Base-by-base conservation (phyloP, 2,888 invertebrate genomes). In the Cerastis rubricosa region DNA sequence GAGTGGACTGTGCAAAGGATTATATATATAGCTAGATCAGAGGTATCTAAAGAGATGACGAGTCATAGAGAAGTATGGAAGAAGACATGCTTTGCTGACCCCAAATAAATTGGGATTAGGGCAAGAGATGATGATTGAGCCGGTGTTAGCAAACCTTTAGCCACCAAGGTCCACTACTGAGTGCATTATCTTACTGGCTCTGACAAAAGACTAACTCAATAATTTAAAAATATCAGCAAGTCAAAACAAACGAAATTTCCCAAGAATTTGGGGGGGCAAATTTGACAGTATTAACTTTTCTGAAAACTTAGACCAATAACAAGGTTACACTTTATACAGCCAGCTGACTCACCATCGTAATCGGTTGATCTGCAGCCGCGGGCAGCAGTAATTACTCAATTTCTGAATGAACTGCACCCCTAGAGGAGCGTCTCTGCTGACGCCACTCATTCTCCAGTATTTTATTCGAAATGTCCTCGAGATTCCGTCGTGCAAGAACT, bases 401-500 rank as follows among this genome's bases (percentile, higher is more conserved):
- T 93, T 97, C 89, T 98, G 97, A 70, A 98, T 89, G 49, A 96
- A 90, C 87, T 96, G 95, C 17, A 98, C 93, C n/a, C 98, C 98
- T 80, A 97, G 91, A 22, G 98, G 98, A 69, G 98, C 96, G 78
- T 97, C 97, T 84, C 94, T 95, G 74, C 95, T 95, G 45, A 95
- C 95, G 29, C 96, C 96, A 85, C 96, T 97, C 98, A 97, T 98
- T 90, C 80, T 86, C 76, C 87, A 85, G 83, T 90, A 89, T 83
- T 88, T 90, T 80, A 89, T 89, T 84, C 89, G 89, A 70, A 91
- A 90, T 84, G 82, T 85, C 85, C 85, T 87, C 64, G 85, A 74
- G 76, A 91, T 71, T 65, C 83, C 77, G 63, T 87, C 79, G 63
- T 85, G 76, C 61, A 88, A 79, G 80, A 88, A 84, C 88, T 83